These are phyloP conservation scores for Vanessa atalanta DNA, from an alignment of 1,140 invertebrate species.

Conservation along the genomic window DNA sequence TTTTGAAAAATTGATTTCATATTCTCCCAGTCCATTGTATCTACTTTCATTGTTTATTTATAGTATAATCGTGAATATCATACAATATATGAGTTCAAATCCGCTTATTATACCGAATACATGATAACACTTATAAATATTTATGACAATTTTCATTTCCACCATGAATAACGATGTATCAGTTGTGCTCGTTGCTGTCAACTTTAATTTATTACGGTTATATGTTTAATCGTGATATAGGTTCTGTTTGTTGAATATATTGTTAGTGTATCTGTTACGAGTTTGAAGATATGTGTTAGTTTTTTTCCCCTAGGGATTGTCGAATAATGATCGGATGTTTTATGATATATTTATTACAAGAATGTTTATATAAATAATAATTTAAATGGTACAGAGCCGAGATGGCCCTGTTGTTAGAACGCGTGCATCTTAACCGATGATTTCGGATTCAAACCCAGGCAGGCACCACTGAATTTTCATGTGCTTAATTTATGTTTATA, in stretches of 20 bases:
- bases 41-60: background rate
- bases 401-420: no score
- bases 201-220: background rate
- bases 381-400: no score
- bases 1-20: background rate
- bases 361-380: no score
- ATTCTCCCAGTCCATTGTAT: background rate
- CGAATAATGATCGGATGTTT: no score
- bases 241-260: background rate
- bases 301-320: no score
- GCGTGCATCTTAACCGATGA: no score
- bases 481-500: no score
- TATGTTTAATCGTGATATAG: background rate
- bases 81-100: background rate
- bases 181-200: background rate
- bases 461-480: no score
- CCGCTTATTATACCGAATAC: background rate
- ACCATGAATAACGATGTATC: background rate
- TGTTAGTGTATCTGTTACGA: no score
- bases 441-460: no score
- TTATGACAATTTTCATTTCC: slow-evolving; percentile 6
- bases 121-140: background rate
- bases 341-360: no score
- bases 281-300: no score
- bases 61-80: background rate